phyloP scores from a whole-genome alignment of 2,113 vertebrate species.

The Atrichornis clamosus region DNA sequence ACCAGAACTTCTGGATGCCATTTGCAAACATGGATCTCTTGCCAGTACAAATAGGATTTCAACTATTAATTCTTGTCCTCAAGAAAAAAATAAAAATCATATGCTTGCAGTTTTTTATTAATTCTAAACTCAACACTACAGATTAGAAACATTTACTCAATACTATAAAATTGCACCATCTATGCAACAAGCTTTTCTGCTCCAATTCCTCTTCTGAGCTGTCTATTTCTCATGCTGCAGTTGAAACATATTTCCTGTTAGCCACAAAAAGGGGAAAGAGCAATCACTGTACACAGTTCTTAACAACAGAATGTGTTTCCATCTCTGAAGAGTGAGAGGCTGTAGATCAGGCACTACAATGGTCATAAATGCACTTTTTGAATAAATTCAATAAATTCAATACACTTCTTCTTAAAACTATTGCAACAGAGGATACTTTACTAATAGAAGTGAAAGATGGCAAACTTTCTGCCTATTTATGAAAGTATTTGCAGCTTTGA shows the following conservation, averaged over 20 bases:
- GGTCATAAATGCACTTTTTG: not conserved
- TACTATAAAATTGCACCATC: not conserved
- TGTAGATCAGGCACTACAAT: not conserved
- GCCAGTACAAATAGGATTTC: not conserved
- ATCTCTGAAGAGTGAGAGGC: not conserved
- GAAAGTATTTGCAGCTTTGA: not conserved
- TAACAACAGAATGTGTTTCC: not conserved
- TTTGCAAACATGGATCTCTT: not conserved
- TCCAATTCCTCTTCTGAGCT: not conserved
- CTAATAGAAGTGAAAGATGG: not conserved
- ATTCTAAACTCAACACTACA: not conserved
- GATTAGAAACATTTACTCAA: constrained; percentile 6
- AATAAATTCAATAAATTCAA: constrained; percentile 13
- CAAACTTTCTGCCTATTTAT: not conserved
- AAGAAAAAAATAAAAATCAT: not conserved
- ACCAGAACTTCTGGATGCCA: not conserved
- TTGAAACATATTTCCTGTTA: constrained; percentile 22
- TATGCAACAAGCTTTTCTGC: not conserved
- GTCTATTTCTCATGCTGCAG: not conserved
- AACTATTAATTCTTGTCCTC: not conserved
- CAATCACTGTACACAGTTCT: not conserved
- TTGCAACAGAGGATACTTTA: not conserved
- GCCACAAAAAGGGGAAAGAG: not conserved
- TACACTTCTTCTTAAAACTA: not conserved
- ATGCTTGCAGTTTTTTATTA: not conserved